Conservation (phyloP, 2,888 invertebrate species). For the Parapristionchus giblindavisi region DNA sequence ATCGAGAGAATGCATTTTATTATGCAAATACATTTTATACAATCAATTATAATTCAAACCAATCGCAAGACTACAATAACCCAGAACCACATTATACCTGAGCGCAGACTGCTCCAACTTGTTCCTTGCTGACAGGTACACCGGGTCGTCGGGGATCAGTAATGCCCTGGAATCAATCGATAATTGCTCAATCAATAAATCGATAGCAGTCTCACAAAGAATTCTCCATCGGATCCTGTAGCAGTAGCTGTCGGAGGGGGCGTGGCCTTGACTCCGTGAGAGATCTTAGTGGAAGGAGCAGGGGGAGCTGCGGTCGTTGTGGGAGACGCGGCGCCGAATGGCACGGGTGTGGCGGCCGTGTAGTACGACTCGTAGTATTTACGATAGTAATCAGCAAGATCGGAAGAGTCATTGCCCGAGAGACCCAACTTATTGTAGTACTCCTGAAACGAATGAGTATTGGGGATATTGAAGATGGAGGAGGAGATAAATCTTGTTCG, state of each 20-base stretch:
- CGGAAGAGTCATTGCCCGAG: conserved; percentile 14
- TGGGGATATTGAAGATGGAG: background rate
- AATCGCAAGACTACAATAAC: no score
- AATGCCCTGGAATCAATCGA: conserved; percentile 11
- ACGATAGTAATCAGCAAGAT: conserved; percentile 31
- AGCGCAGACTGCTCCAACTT: background rate
- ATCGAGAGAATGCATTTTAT: no score
- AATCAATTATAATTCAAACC: no score
- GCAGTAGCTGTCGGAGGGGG: background rate
- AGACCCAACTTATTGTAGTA: conserved; percentile 35
- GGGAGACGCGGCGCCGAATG: conserved; percentile 12
- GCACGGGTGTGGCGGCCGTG: conserved; percentile 28
- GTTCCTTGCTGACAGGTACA: background rate
- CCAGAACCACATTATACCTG: background rate
- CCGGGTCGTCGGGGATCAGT: conserved; percentile 22
- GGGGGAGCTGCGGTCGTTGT: background rate
- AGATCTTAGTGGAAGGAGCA: background rate
- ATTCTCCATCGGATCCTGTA: background rate
- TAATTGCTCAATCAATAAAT: background rate
- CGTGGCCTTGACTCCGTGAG: background rate
- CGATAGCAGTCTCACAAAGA: background rate
- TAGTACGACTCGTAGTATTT: conserved; percentile 38
- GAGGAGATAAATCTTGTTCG: no score
- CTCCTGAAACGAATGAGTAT: background rate
- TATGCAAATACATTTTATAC: no score